Percentiles rank a stretch among this genome's conserved stretches.
Conservation (phyloP, 2,888 invertebrate species). For the Heliconius cydno region DNA sequence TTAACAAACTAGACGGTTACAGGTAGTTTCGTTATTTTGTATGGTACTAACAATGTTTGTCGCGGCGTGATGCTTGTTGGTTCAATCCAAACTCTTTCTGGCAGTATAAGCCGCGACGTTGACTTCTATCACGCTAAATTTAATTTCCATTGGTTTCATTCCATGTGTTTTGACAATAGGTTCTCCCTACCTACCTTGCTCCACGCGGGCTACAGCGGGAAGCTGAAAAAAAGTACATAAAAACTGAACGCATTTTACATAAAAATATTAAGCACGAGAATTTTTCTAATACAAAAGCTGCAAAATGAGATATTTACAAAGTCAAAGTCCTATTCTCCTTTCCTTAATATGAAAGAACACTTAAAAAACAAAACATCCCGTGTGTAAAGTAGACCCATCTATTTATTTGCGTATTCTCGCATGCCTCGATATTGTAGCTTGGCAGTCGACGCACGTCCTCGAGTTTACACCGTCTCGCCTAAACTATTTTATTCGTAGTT, state of each 20-base stretch:
- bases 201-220: neutral
- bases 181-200: neutral
- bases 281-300: too few relatives aligned
- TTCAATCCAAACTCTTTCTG: neutral
- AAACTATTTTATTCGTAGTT: slow-evolving; percentile 44
- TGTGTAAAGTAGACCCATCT: slow-evolving; percentile 12
- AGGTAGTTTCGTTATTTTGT: neutral
- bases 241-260: neutral
- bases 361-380: neutral
- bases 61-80: too few relatives aligned
- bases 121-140: too few relatives aligned
- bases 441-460: slow-evolving; percentile 42
- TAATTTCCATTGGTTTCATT: too few relatives aligned
- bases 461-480: slow-evolving; percentile 31
- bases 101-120: neutral
- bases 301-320: too few relatives aligned
- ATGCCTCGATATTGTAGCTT: slow-evolving; percentile 31
- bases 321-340: neutral
- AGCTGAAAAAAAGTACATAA: neutral
- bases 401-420: slow-evolving; percentile 22
- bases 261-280: too few relatives aligned
- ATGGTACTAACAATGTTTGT: neutral
- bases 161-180: neutral
- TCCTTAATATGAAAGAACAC: neutral
- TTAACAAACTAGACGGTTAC: slow-evolving; percentile 4